Evolutionary conservation across 2,888 invertebrate species (phyloP), one percentile per base, ranked within the genome.

Genomic region (Drosophila putrida): DNA sequence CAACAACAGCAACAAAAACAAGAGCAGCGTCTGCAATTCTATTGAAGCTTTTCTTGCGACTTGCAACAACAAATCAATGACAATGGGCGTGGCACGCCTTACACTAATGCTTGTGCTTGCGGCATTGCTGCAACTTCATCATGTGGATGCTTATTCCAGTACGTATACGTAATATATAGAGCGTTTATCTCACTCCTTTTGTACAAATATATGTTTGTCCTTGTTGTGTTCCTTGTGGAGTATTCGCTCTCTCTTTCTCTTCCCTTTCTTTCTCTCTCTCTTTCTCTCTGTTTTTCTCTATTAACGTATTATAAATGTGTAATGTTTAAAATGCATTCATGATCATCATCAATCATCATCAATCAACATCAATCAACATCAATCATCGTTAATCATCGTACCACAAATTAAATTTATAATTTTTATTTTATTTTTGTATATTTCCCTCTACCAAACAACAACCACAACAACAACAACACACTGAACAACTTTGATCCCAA

Each of bases 61-160:
- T 36, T 44, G 44, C 46, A 57, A 15, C 11, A 25, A 35, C 25
- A 8, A 46, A 43, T 20, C 20, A 20, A 39, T 28, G 27, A 41
- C 25, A 53, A 79, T 79, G 79, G 79, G 77, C 64, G 71, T 80
- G 66, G 59, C 69, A 64, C 54, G 62, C 60, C 74, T 78, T 20
- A n/a, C 44, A n/a, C 43, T 58, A 13, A 59, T 78, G 69, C 55
- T 75, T 57, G 41, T 73, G 50, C 54, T 73, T 13, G 71, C 63
- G 57, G 79, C 78, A 51, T 33, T 90, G 67, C 71, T 91, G 62
- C 78, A 90, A 72, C 73, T 91, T 13, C 85, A 81, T 69, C 82
- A 81, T 69, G 91, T 91, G 82, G 90, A 91, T 65, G 91, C 91
- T 49, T 92, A 91, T 75, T 91, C 92, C 82, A 92, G 92, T 92